Conservation (phyloP, 2,113 vertebrate genomes). For the Cyprinodon variegatus region DNA sequence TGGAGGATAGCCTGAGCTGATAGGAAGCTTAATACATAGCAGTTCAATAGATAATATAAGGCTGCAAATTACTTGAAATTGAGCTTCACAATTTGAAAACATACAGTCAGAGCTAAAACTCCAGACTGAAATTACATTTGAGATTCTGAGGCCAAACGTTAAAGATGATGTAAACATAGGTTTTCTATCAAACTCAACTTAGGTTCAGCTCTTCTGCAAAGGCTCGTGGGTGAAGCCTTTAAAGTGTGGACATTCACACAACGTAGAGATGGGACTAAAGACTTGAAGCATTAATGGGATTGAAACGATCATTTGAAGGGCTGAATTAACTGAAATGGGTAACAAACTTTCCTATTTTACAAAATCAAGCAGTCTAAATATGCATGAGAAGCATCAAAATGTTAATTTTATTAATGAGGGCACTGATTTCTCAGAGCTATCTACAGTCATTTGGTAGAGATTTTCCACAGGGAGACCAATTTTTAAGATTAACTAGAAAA, state of each 20-base stretch:
- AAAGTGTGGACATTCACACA: background rate
- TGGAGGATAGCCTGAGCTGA: background rate
- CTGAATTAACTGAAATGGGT: background rate
- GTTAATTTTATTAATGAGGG: constrained; percentile 13
- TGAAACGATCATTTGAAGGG: background rate
- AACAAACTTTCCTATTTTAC: background rate
- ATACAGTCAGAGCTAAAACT: background rate
- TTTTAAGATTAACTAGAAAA: constrained; percentile 26
- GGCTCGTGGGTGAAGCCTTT: background rate
- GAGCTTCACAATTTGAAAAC: background rate
- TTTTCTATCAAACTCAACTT: background rate
- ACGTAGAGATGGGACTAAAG: background rate
- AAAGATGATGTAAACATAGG: background rate
- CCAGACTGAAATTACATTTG: background rate
- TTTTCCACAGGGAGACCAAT: constrained; percentile 33
- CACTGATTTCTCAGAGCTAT: constrained; percentile 21
- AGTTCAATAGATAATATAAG: background rate
- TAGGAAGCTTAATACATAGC: background rate
- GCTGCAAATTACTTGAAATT: background rate
- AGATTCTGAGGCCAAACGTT: background rate
- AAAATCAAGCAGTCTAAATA: background rate
- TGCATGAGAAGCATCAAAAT: background rate
- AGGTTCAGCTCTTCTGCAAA: background rate
- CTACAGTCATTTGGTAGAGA: constrained; percentile 41
- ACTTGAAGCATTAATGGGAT: background rate